Evolutionary conservation across 2,888 invertebrate species (phyloP).

Genomic region (Onchidella celtica): DNA sequence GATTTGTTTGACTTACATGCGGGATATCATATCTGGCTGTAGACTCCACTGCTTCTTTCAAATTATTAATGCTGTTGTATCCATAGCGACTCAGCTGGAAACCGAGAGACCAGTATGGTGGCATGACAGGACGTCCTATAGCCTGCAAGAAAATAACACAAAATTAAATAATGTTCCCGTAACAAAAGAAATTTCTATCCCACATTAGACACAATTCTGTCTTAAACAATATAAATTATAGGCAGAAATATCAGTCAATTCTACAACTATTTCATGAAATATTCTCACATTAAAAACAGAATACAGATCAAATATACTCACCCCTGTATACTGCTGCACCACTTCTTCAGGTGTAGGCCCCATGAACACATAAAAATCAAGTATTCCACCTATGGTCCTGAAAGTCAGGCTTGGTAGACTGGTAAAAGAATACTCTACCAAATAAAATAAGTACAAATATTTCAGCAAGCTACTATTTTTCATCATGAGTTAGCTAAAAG

Average conservation of each 20-base stretch:
- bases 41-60: constrained; percentile 73
- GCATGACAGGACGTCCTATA: constrained; percentile 89
- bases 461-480: too few relatives aligned
- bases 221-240: too few relatives aligned
- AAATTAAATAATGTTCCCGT: too few relatives aligned
- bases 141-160: too few relatives aligned
- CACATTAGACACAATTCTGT: too few relatives aligned
- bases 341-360: constrained; percentile 87
- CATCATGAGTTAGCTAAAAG: too few relatives aligned
- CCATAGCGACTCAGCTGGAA: constrained; percentile 90
- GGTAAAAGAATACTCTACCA: constrained; percentile 74
- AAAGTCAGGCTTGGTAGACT: constrained; percentile 91
- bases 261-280: too few relatives aligned
- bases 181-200: too few relatives aligned
- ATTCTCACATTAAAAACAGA: too few relatives aligned
- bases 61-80: constrained; percentile 72
- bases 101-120: constrained; percentile 93
- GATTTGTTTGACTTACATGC: constrained; percentile 71
- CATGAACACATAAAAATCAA: constrained; percentile 89
- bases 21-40: constrained; percentile 75
- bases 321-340: constrained; percentile 78
- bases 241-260: too few relatives aligned
- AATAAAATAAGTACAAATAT: too few relatives aligned
- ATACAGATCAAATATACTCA: too few relatives aligned
- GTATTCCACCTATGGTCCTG: constrained; percentile 89